Evolutionary conservation across 1,140 invertebrate species (phyloP).

Genomic region (Argopecten irradians): DNA sequence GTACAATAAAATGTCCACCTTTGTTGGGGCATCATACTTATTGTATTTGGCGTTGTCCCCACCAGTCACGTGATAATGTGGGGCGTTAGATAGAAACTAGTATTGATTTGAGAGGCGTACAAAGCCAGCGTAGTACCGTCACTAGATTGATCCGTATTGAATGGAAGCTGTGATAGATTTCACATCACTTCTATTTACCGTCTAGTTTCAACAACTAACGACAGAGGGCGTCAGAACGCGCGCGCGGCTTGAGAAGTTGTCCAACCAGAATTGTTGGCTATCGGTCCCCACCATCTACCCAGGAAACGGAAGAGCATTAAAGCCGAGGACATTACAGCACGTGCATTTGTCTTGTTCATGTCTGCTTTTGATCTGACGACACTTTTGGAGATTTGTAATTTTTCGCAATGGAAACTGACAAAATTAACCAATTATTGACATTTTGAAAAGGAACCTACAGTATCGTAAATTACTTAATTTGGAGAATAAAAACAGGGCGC

Average conservation of each 20-base stretch:
- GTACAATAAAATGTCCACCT: not conserved
- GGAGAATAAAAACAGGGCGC: not conserved
- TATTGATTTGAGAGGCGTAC: not conserved
- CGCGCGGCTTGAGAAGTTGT: not conserved
- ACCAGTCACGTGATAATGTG: not conserved
- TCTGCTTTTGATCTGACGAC: conserved; percentile 2
- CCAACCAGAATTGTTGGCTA: not conserved
- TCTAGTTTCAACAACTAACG: not conserved
- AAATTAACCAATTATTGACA: conserved; percentile 8
- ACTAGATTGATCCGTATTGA: not conserved
- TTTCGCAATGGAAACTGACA: conserved; percentile 21
- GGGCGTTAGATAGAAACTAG: not conserved
- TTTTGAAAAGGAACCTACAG: not conserved
- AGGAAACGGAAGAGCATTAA: not conserved
- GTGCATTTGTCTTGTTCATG: not conserved
- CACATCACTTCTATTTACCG: not conserved
- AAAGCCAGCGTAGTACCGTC: not conserved
- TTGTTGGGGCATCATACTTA: not conserved
- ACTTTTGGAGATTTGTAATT: not conserved
- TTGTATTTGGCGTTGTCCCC: not conserved
- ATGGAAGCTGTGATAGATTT: conserved; percentile 5
- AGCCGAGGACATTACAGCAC: not conserved
- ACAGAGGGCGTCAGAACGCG: not conserved
- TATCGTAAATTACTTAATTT: conserved; percentile 12
- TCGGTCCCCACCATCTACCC: not conserved